Conservation (phyloP, 2,888 invertebrate genomes). For the Thymelicus sylvestris region DNA sequence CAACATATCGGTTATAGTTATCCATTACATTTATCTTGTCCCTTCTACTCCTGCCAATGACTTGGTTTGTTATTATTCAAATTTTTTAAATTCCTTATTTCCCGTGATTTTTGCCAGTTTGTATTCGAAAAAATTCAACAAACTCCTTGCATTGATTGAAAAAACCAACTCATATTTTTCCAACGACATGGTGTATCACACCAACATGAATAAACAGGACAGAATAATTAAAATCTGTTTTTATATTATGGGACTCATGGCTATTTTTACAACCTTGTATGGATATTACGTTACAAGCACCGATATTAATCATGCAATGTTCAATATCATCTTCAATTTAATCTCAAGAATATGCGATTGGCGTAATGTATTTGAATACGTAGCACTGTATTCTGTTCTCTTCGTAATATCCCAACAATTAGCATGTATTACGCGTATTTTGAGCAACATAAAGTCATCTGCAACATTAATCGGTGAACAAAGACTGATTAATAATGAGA, state of each 20-base stretch:
- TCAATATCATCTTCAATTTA: background rate
- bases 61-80: constrained; percentile 16
- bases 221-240: constrained; percentile 12
- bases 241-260: background rate
- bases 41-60: background rate
- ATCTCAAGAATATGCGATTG: constrained; percentile 11
- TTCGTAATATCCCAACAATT: constrained; percentile 33
- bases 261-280: background rate
- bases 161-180: constrained; percentile 18
- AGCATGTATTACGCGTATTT: constrained; percentile 24
- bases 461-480: background rate
- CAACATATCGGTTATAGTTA: background rate
- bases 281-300: background rate
- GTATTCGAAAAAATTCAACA: constrained; percentile 5
- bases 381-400: constrained; percentile 24
- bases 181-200: constrained; percentile 17
- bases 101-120: constrained; percentile 12
- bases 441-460: constrained; percentile 13
- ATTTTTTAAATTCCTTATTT: constrained; percentile 9
- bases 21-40: background rate
- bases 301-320: background rate
- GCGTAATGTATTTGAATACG: constrained; percentile 17
- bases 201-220: constrained; percentile 15
- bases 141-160: constrained; percentile 15
- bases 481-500: background rate